A percentile compares a stretch with the other conserved stretches of the same genome.
Conservation (phyloP, 2,797 vertebrate genomes). For the Spinus olivaceus region DNA sequence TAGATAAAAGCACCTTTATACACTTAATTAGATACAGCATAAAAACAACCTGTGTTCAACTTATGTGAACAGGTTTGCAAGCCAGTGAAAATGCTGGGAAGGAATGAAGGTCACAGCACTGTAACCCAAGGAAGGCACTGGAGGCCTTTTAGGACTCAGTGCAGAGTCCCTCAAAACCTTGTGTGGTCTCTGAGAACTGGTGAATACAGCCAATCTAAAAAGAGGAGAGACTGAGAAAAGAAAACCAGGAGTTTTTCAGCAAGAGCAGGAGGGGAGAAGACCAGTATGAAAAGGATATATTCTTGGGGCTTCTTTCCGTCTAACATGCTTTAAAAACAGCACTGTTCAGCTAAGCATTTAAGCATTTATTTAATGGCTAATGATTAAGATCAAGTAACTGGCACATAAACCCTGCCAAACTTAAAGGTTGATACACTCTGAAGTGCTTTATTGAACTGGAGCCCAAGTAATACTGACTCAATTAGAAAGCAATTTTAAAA, state of each 20-base stretch:
- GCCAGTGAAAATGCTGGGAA: not conserved
- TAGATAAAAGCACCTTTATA: not conserved
- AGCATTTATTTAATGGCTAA: not conserved
- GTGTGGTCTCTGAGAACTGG: not conserved
- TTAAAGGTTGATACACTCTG: not conserved
- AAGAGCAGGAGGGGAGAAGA: not conserved
- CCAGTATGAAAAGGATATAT: not conserved
- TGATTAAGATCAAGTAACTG: constrained; percentile 20
- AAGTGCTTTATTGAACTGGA: constrained; percentile 7
- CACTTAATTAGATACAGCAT: not conserved
- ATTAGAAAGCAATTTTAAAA: not conserved
- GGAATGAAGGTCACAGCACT: not conserved
- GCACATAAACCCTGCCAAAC: not conserved
- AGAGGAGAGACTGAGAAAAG: not conserved
- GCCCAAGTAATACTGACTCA: not conserved
- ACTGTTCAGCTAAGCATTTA: not conserved
- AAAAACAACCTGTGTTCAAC: not conserved
- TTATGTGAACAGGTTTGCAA: not conserved
- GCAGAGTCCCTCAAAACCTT: not conserved
- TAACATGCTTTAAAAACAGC: not conserved
- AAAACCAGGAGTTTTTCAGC: not conserved
- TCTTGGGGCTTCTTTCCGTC: not conserved
- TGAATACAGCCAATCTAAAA: not conserved
- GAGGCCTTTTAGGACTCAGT: not conserved
- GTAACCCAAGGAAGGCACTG: not conserved